Base-by-base conservation (phyloP, 2,113 vertebrate species). In the Ornithorhynchus anatinus region DNA sequence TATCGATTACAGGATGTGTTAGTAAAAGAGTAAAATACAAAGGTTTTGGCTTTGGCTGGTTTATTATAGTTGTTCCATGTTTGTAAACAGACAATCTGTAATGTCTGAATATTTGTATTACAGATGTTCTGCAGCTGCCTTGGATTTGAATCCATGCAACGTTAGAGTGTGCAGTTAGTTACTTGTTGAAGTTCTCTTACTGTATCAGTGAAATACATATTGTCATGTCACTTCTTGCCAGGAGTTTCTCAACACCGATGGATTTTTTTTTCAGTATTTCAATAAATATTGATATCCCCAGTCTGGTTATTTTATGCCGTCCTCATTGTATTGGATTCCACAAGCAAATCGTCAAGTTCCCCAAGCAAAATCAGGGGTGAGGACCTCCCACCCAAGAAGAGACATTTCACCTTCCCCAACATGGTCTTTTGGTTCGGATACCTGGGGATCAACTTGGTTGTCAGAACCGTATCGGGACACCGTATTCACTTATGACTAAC, bases 271-370 rank as follows among this genome's bases (percentile, higher is more conserved):
- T 86, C 94, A 92, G 91, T 93, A 94, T 94, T 95, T 95, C 94
- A 97, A 96, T 96, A 96, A 96, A 97, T 94, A 92, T 94, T 91
- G 88, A 91, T 93, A 94, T 93, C 93, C 90, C 92, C 81, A 48
- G 82, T 86, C 89, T 81, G 72, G 82, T 79, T 37, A 85, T 60
- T 89, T 87, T 88, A 62, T 88, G 66, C 73, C 25, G 68, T 75
- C 40, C 54, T 80, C 70, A 40, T 59, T 80, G 19, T 60, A 7
- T 15, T 25, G 19, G 25, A 56, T 56, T 44, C 50, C 14, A 45
- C 37, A 35, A 11, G 39, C 23, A 44, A 13, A 58, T 23, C 23
- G 44, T 42, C 25, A 33, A 67, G n/a, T 31, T 44, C 19, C 7
- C 52, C 1, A 29, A 45, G 65, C 38, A 43, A 10, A 5, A 65